These are phyloP conservation scores for Cyclopterus lumpus DNA, from an alignment of 2,797 vertebrate species.

Conservation along the genomic window DNA sequence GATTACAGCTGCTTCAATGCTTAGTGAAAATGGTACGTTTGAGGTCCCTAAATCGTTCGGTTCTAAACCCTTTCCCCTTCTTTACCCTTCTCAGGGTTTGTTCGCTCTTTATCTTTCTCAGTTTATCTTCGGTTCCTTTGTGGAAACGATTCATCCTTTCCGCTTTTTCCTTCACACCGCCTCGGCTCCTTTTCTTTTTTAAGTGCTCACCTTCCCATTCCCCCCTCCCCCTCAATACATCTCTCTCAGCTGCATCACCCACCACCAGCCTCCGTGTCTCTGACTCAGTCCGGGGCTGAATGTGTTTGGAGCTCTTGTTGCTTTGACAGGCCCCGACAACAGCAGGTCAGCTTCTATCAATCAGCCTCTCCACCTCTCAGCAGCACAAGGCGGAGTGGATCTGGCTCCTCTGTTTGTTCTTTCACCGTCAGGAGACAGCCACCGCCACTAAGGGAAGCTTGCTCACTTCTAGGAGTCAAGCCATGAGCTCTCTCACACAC, in stretches of 20 bases:
- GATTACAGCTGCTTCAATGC: not conserved
- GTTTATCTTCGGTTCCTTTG: not conserved
- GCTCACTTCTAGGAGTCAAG: conserved; percentile 39
- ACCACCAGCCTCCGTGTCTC: conserved; percentile 20
- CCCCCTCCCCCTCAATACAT: not conserved
- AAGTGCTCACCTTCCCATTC: conserved; percentile 30
- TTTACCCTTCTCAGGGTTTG: not conserved
- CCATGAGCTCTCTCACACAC: conserved; percentile 12
- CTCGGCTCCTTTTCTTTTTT: not conserved
- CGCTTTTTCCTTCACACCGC: not conserved
- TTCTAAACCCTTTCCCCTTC: not conserved
- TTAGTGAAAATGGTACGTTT: not conserved
- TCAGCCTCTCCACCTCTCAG: conserved; percentile 59
- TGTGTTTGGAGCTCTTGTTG: conserved; percentile 55
- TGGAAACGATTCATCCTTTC: not conserved
- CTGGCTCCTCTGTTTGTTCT: conserved; percentile 65
- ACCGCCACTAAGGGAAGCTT: conserved; percentile 42
- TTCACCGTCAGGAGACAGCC: conserved; percentile 56
- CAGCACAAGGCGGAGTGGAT: conserved; percentile 54
- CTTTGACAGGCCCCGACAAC: conserved; percentile 69
- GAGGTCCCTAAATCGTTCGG: not conserved
- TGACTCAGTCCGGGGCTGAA: conserved; percentile 52
- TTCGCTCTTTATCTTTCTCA: not conserved
- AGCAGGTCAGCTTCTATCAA: conserved; percentile 66
- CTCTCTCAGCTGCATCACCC: conserved; percentile 27